phyloP scores from a whole-genome alignment of 2,888 invertebrate genomes.

The Ceriagrion tenellum region DNA sequence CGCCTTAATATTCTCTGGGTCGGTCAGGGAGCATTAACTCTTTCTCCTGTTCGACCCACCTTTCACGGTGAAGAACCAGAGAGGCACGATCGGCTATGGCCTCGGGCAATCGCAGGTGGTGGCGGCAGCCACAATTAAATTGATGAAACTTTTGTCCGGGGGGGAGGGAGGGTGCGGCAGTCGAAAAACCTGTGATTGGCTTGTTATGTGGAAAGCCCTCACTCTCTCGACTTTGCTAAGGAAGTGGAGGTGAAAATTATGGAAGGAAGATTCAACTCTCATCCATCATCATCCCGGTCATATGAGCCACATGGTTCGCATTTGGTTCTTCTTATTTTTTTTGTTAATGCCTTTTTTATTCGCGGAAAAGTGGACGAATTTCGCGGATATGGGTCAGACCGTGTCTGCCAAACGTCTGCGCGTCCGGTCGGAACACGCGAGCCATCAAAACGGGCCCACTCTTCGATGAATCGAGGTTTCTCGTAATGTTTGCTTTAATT shows the following conservation, averaged over 20 bases:
- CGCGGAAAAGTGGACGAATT: slow-evolving; percentile 9
- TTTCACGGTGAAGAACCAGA: not conserved
- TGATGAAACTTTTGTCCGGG: not conserved
- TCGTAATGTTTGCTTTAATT: not conserved
- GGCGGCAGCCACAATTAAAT: not conserved
- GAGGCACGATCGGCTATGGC: not conserved
- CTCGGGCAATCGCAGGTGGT: not conserved
- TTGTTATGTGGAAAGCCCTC: not conserved
- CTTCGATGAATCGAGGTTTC: not conserved
- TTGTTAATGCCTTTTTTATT: not conserved
- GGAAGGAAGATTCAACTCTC: not conserved
- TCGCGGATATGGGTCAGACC: not conserved
- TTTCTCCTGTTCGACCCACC: not conserved
- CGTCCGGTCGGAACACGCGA: not conserved
- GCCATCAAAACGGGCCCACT: not conserved
- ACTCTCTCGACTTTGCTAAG: not conserved
- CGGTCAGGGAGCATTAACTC: not conserved
- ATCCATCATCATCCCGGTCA: not conserved
- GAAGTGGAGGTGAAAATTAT: not conserved
- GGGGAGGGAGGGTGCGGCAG: not conserved
- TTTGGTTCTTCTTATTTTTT: not conserved
- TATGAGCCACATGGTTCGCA: not conserved
- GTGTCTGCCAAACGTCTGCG: not conserved
- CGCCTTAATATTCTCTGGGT: not conserved
- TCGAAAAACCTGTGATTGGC: not conserved